A percentile compares a stretch with the other conserved stretches of the same genome.
Conservation (phyloP, 2,113 vertebrate genomes). For the Campylomormyrus numenius region DNA sequence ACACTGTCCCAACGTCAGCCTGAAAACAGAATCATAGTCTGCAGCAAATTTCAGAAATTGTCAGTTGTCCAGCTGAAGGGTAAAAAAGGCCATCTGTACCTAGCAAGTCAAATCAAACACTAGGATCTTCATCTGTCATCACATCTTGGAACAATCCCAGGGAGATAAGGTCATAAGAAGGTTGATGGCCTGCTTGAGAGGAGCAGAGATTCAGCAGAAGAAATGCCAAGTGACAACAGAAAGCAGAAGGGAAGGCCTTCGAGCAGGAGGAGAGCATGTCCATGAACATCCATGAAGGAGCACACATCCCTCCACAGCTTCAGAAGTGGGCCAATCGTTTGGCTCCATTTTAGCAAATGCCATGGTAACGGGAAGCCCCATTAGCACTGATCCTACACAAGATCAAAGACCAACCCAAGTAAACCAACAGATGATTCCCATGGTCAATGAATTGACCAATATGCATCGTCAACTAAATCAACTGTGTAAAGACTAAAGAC, state of each 20-base stretch:
- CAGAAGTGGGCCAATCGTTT: conserved; percentile 28
- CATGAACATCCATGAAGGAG: neutral
- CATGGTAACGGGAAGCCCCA: conserved; percentile 22
- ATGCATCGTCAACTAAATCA: neutral
- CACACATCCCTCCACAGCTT: neutral
- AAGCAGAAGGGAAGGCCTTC: neutral
- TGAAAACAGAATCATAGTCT: neutral
- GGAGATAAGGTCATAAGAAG: conserved; percentile 10
- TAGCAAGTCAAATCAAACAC: neutral
- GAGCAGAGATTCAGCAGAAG: neutral
- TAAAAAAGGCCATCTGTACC: neutral
- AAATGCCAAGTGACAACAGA: neutral
- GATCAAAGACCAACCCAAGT: neutral
- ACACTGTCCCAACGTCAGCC: neutral
- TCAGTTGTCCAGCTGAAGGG: neutral
- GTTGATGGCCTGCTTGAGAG: neutral
- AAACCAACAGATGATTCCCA: neutral
- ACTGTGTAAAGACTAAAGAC: neutral
- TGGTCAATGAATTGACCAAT: neutral
- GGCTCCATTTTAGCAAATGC: conserved; percentile 24
- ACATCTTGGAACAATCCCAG: neutral
- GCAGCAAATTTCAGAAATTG: neutral
- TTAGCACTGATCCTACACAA: neutral
- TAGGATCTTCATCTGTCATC: neutral
- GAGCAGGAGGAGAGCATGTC: neutral